Evolutionary conservation across 2,113 vertebrate genomes (phyloP), one percentile per base, ranked within the genome.

Genomic region (Podarcis raffonei): DNA sequence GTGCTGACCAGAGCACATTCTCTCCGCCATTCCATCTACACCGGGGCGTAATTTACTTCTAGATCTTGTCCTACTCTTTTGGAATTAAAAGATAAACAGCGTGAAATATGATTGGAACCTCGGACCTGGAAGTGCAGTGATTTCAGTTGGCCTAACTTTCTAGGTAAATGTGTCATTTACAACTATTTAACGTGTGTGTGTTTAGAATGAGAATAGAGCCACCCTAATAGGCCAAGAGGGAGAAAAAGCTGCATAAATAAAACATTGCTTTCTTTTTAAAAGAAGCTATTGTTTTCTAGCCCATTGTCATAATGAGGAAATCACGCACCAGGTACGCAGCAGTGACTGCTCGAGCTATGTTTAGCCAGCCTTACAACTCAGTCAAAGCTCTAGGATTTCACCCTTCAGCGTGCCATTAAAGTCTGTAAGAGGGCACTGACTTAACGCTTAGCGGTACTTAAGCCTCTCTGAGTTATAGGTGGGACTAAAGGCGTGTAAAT

Each of bases 281-380:
- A 35, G 8, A 75, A 80, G 23, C 27, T 3, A 48, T 32, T 27
- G 8, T 59, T 94, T 94, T 81, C 69, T 62, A 53, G 66, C 89
- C 81, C 86, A 93, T 90, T 93, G 78, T 87, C 82, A 37, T 0
- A 2, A 20, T 9, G 53, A 82, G 69, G 88, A 87, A 91, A 91
- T 85, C 65, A 42, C 86, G 81, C 37, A 53, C 23, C 53, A 0
- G 53, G 62, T 69, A 91, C 92, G 30, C 59, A 7, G 30, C 42
- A 48, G 62, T 27, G 72, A 57, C 39, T 32, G 59, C 35, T 48
- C n/a, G 3, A 15, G 12, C 72, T 77, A 20, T 66, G 59, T 78
- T 88, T 83, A 83, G 59, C 81, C 62, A 57, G 65, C 42, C 37
- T 83, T n/a, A 53, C 81, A 59, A 84, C 23, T 69, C 81, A 3